Evolutionary conservation across 53 echinoderm and acorn worm genomes (phyloP).

Genomic region (Luidia sarsii): DNA sequence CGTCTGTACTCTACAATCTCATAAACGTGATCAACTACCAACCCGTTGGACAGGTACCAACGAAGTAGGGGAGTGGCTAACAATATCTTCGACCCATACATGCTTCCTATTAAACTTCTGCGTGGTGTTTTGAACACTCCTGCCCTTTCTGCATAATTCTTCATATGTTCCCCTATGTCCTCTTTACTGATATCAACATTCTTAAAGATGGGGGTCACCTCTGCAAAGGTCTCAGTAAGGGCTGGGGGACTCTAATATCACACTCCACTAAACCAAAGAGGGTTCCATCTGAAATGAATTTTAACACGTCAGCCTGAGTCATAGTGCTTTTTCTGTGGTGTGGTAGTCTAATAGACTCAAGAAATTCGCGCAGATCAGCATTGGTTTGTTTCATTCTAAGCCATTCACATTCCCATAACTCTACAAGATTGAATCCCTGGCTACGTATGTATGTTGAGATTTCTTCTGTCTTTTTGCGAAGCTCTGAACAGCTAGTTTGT

Average conservation of each 20-base stretch:
- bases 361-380: no score
- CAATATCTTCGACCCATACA: constrained; percentile 29
- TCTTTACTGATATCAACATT: constrained; percentile 25
- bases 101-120: constrained; percentile 25
- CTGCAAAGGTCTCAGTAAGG: constrained; percentile 26
- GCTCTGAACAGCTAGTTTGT: no score
- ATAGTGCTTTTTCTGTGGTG: no score
- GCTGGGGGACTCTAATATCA: constrained; percentile 43
- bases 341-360: no score
- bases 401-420: no score
- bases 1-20: background rate
- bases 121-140: constrained; percentile 18
- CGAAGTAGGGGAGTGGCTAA: constrained; percentile 31
- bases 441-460: no score
- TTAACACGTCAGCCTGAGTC: no score
- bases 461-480: no score
- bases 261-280: constrained; percentile 4
- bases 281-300: no score
- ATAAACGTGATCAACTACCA: constrained; percentile 3
- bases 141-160: background rate
- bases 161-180: constrained; percentile 47
- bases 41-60: constrained; percentile 51
- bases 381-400: no score
- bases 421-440: background rate
- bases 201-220: constrained; percentile 52